These are phyloP conservation scores for Cliona cf. orientalis DNA, from an alignment of 37 sponge, comb jelly and placozoan genomes.

Conservation along the genomic window DNA sequence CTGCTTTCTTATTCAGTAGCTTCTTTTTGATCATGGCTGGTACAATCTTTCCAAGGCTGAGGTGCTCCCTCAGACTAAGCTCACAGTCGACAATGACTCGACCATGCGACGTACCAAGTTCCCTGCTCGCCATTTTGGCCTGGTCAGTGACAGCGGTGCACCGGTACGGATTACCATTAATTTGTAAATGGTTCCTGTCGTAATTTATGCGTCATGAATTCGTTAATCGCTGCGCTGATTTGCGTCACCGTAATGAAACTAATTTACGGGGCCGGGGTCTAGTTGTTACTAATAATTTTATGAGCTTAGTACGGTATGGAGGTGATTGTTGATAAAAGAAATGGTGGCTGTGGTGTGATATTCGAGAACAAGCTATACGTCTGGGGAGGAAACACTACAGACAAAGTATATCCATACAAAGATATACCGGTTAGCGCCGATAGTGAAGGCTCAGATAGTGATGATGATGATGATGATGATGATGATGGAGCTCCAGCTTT, in stretches of 20 bases:
- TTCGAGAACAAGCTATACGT: constrained; percentile 44
- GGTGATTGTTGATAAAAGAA: constrained; percentile 37
- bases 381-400: constrained; percentile 60
- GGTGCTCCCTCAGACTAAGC: not conserved
- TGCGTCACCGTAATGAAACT: too few species aligned
- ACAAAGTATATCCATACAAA: not conserved
- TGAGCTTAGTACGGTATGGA: too few species aligned
- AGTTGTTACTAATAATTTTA: too few species aligned
- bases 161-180: too few species aligned
- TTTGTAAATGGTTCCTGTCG: too few species aligned
- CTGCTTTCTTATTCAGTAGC: not conserved
- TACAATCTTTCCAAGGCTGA: not conserved
- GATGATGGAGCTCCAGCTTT: not conserved
- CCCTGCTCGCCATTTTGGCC: too few species aligned
- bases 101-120: not conserved
- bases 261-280: too few species aligned
- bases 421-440: not conserved
- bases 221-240: too few species aligned
- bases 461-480: constrained; percentile 5
- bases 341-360: constrained; percentile 65
- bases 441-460: not conserved
- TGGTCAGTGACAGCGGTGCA: too few species aligned
- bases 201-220: too few species aligned
- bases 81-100: not conserved
- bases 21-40: not conserved